These are phyloP conservation scores for Dryobota labecula DNA, from an alignment of 2,888 invertebrate genomes.

Conservation along the genomic window DNA sequence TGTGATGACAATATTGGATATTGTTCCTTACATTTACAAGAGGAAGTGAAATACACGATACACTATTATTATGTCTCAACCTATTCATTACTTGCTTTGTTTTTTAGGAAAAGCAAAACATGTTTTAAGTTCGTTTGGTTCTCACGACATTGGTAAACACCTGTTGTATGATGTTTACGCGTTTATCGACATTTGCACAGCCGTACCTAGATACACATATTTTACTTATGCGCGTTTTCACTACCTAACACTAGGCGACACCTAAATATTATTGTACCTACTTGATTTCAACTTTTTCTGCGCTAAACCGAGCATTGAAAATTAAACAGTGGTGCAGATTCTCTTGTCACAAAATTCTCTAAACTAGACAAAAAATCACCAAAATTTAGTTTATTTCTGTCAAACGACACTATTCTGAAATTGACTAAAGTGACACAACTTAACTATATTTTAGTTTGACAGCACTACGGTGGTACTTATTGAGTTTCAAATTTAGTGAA, in stretches of 20 bases:
- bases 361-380: too few relatives aligned
- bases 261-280: not conserved
- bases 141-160: constrained; percentile 32
- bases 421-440: too few relatives aligned
- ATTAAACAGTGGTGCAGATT: too few relatives aligned
- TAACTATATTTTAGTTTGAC: too few relatives aligned
- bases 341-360: too few relatives aligned
- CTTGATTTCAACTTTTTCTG: not conserved
- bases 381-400: too few relatives aligned
- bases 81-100: constrained; percentile 41
- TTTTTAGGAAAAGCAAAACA: constrained; percentile 44
- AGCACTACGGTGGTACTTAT: too few relatives aligned
- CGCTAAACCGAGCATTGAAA: not conserved
- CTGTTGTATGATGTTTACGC: constrained; percentile 24
- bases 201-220: not conserved
- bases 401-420: too few relatives aligned
- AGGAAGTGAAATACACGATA: constrained; percentile 35
- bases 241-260: too few relatives aligned
- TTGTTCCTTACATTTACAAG: constrained; percentile 15
- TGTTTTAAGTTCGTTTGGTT: constrained; percentile 23
- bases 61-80: constrained; percentile 40
- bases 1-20: constrained; percentile 11
- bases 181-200: constrained; percentile 9
- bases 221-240: not conserved
- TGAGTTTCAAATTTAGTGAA: too few relatives aligned